Conservation (phyloP, 2,888 invertebrate genomes). For the Crematogaster levior region DNA sequence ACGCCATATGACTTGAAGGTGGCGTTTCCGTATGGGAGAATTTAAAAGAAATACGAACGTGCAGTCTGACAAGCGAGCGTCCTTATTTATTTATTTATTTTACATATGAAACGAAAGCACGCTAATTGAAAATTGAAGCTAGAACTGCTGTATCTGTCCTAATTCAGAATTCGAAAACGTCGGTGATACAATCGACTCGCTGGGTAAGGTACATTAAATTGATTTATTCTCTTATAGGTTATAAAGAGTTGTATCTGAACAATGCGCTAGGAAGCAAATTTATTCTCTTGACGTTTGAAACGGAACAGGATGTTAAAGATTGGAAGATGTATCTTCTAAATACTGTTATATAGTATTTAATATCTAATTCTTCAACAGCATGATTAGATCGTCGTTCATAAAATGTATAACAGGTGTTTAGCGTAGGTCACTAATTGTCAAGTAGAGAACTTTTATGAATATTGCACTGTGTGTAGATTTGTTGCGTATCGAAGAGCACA, state of each 20-base stretch:
- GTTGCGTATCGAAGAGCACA: background rate
- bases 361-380: background rate
- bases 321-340: no score
- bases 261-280: background rate
- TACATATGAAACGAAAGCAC: background rate
- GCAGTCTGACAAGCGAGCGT: background rate
- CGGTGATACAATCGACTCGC: background rate
- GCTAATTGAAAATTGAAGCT: background rate
- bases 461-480: background rate
- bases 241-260: background rate
- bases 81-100: background rate
- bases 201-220: background rate
- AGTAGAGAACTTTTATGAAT: background rate
- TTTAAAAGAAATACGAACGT: no score
- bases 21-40: no score
- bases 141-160: background rate
- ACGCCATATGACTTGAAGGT: no score
- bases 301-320: background rate
- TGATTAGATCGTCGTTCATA: background rate
- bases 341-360: background rate
- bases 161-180: background rate
- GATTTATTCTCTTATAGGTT: background rate
- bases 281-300: background rate
- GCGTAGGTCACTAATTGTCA: background rate
- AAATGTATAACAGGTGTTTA: background rate